Evolutionary conservation across 92 coral and sea anemone genomes (phyloP).

Genomic region (Zoanthus solanderi): DNA sequence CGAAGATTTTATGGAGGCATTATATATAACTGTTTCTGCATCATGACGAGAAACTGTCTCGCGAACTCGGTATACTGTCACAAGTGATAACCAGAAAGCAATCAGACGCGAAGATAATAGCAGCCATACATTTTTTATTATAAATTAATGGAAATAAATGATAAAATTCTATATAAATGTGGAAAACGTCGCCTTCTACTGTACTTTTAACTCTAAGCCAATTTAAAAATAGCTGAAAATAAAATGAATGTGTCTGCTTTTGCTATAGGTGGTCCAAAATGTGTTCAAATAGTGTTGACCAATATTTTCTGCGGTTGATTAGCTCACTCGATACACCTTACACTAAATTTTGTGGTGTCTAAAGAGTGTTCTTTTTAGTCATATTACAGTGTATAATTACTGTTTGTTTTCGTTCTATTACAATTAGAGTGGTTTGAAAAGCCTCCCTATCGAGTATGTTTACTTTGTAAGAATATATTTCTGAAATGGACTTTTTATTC

Average conservation of each 20-base stretch:
- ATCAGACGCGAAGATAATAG: not conserved
- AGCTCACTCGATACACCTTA: not conserved
- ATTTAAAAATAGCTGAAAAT: not conserved
- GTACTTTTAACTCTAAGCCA: too few species aligned
- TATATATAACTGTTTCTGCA: not conserved
- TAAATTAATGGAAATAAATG: not conserved
- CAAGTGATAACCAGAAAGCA: not conserved
- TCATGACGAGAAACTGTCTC: not conserved
- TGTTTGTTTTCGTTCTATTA: constrained; percentile 2
- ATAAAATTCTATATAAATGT: not conserved
- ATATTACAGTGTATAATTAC: not conserved
- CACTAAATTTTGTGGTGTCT: not conserved
- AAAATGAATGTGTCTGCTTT: not conserved
- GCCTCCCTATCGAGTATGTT: not conserved
- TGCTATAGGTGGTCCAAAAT: not conserved
- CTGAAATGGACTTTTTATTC: not conserved
- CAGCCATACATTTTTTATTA: not conserved
- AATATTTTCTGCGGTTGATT: too few species aligned
- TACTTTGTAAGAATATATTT: not conserved
- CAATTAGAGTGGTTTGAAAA: not conserved
- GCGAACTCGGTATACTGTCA: not conserved
- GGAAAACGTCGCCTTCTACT: not conserved
- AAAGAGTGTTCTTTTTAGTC: not conserved
- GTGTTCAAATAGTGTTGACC: too few species aligned
- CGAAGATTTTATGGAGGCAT: not conserved